A percentile compares a stretch with the other conserved stretches of the same genome.
phyloP scores from a whole-genome alignment of 2,113 vertebrate genomes.

The Erythrocercus mccallii region DNA sequence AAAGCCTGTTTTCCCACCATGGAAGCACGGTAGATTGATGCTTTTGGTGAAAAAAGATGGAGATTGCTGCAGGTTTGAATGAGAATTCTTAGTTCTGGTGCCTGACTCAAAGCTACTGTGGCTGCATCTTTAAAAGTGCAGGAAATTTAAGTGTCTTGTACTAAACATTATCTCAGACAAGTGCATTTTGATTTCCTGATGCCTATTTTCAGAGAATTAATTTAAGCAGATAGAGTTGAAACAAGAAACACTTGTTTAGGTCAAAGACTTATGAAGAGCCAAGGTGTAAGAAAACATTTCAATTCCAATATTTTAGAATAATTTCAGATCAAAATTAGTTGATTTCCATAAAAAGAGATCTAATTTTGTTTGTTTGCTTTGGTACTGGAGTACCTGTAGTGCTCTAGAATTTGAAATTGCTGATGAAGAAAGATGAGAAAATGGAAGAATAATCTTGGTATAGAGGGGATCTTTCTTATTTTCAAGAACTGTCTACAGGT shows the following conservation, averaged over 20 bases:
- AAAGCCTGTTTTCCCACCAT: conserved; percentile 49
- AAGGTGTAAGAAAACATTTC: neutral
- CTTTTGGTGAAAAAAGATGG: neutral
- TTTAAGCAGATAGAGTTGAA: neutral
- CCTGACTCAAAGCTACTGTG: neutral
- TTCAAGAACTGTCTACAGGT: neutral
- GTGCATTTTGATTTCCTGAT: neutral
- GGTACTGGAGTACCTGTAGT: neutral
- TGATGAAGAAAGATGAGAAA: neutral
- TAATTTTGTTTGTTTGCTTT: neutral
- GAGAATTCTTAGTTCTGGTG: neutral
- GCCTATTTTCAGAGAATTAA: neutral
- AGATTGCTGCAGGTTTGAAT: conserved; percentile 1
- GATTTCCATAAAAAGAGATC: neutral
- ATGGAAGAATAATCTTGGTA: neutral
- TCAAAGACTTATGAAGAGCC: neutral
- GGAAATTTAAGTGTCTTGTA: neutral
- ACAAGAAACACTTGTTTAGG: neutral
- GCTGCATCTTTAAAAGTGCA: neutral
- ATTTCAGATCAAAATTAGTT: neutral
- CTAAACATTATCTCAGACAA: neutral
- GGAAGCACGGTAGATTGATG: neutral
- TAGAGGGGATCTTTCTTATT: neutral
- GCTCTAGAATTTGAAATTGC: neutral
- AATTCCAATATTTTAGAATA: neutral